phyloP scores from a whole-genome alignment of 2,797 vertebrate genomes.

The Hirundo rustica region DNA sequence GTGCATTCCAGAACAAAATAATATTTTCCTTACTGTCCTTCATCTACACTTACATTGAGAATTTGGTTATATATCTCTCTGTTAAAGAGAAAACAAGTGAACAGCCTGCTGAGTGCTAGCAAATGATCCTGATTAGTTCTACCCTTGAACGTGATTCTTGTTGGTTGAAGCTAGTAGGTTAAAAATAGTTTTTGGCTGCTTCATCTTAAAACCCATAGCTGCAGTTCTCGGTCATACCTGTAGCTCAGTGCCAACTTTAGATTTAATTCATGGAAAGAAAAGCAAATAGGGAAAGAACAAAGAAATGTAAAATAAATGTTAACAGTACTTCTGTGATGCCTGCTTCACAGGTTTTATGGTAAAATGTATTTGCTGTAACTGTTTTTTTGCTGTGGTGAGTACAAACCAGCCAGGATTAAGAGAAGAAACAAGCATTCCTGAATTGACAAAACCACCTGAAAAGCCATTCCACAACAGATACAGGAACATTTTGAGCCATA shows the following conservation, averaged over 20 bases:
- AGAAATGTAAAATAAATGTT: background rate
- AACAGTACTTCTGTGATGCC: background rate
- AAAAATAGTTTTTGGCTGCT: background rate
- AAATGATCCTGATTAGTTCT: conserved; percentile 7
- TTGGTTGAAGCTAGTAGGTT: background rate
- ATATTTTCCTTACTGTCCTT: background rate
- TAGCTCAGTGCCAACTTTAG: background rate
- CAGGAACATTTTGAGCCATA: background rate
- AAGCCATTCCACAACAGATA: background rate
- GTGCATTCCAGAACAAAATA: background rate
- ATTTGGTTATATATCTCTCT: background rate
- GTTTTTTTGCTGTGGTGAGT: background rate
- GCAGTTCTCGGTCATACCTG: background rate
- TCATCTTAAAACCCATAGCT: background rate
- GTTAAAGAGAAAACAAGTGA: background rate
- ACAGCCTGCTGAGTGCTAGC: background rate
- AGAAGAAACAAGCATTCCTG: background rate
- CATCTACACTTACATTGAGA: background rate
- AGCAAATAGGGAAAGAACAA: background rate
- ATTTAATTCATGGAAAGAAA: background rate
- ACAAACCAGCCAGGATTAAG: background rate
- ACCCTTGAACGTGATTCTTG: background rate
- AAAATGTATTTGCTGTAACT: background rate
- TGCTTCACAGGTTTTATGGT: background rate
- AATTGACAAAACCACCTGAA: background rate